Evolutionary conservation across 2,797 vertebrate genomes (phyloP), one percentile per base, ranked within the genome.

Genomic region (Danio kyathit): DNA sequence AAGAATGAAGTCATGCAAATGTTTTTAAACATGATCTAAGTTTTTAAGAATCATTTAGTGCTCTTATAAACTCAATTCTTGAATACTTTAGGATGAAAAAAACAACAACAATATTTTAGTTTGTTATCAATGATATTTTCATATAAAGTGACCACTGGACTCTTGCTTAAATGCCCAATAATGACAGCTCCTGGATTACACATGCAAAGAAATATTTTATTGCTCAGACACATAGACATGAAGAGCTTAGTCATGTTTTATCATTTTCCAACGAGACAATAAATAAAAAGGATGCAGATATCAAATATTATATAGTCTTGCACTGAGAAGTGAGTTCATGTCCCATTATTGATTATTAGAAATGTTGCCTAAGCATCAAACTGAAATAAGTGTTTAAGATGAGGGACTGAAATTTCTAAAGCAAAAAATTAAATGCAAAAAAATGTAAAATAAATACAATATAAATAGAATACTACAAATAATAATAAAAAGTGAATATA

Each of bases 1-100:
- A 73, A 80, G 41, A 73, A 64, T 43, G 5, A 38, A 16, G 74
- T 64, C 74, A 63, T 65, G 5, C 44, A 52, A 44, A 51, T 52
- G 1, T 29, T 29, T 29, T 1, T 29, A n/a, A 43, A 52, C 14
- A n/a, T 29, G 0, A 10, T 17, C 17, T 54, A 12, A 56, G 16
- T 4, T 52, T 19, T 19, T 57, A 10, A 57, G 41, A 41, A 17
- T 59, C 12, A 73, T 44, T 41, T 21, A 11, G 14, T 9, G 3
- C 29, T 29, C 29, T 29, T 29, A 29, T 29, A 29, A 29, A 29
- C 29, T 29, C 29, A 29, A 29, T 29, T 16, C 19, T 19, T 40
- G 8, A 4, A 38, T 10, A 16, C 65, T 3, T 29, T 29, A 29
- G 19, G 7, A 49, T 69, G 13, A n/a, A n/a, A 69, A 29, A 69